A percentile compares a stretch with the other conserved stretches of the same genome.
Evolutionary conservation across 2,797 vertebrate genomes (phyloP).

Genomic region (Salarias fasciatus): DNA sequence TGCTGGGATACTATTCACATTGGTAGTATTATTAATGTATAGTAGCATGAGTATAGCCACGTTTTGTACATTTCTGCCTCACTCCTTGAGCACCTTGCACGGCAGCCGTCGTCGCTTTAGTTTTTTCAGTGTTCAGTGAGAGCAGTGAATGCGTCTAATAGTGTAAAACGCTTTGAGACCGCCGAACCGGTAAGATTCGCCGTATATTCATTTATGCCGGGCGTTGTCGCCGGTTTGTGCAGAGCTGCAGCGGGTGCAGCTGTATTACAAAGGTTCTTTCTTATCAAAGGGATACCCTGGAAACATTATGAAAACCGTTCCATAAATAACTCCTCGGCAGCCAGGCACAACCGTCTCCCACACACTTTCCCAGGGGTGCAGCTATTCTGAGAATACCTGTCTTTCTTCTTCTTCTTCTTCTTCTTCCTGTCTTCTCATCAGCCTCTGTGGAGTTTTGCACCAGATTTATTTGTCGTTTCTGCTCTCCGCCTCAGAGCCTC

Average conservation of each 20-base stretch:
- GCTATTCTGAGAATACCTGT: slow-evolving; percentile 48
- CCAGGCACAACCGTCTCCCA: slow-evolving; percentile 47
- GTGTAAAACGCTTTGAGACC: too few relatives aligned
- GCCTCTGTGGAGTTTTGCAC: slow-evolving; percentile 14
- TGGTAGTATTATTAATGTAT: too few relatives aligned
- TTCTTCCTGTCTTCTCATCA: slow-evolving; percentile 24
- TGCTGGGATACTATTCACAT: too few relatives aligned
- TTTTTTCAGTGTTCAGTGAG: too few relatives aligned
- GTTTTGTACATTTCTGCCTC: too few relatives aligned
- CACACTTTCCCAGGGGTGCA: slow-evolving; percentile 34
- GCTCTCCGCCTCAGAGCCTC: slow-evolving; percentile 20
- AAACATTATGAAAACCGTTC: slow-evolving; percentile 39
- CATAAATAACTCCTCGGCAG: slow-evolving; percentile 48
- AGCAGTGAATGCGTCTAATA: too few relatives aligned
- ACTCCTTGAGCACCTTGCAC: too few relatives aligned
- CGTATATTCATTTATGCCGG: too few relatives aligned
- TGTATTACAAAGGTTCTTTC: slow-evolving; percentile 8
- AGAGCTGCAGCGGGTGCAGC: slow-evolving; percentile 11
- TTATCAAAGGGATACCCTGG: slow-evolving; percentile 31
- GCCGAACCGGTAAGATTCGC: too few relatives aligned
- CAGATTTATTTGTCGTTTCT: slow-evolving; percentile 35
- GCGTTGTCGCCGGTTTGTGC: background rate
- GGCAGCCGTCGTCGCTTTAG: too few relatives aligned
- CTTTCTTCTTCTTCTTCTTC: slow-evolving; percentile 24
- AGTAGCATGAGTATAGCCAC: too few relatives aligned